A percentile compares a stretch with the other conserved stretches of the same genome.
These are phyloP conservation scores for Sinocyclocheilus rhinocerous DNA, from an alignment of 2,113 vertebrate genomes.

Conservation along the genomic window DNA sequence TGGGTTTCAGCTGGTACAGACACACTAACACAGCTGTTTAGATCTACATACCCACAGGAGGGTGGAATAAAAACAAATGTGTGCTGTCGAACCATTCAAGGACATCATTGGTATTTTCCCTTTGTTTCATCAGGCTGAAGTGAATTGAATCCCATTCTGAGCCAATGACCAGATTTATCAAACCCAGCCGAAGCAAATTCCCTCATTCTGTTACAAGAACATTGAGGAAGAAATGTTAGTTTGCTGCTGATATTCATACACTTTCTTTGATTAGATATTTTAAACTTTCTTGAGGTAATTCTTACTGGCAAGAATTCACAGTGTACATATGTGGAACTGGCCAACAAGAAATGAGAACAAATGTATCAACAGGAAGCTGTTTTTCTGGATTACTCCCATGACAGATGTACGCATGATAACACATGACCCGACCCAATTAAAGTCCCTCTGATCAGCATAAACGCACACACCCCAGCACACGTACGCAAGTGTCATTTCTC, in stretches of 20 bases:
- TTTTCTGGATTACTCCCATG: background rate
- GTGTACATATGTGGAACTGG: background rate
- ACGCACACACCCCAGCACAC: background rate
- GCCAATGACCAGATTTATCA: slow-evolving; percentile 62
- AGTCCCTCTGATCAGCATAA: slow-evolving; percentile 30
- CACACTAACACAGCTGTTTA: background rate
- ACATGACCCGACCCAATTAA: slow-evolving; percentile 46
- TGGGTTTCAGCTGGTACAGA: slow-evolving; percentile 9
- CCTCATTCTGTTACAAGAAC: background rate
- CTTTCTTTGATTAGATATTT: background rate
- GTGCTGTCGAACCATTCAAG: background rate
- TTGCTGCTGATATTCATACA: background rate
- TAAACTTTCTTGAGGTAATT: background rate
- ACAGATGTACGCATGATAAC: slow-evolving; percentile 21
- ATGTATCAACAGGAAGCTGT: background rate
- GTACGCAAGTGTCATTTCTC: slow-evolving; percentile 47
- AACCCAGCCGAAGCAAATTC: background rate
- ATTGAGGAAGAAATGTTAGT: background rate
- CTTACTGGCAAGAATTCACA: background rate
- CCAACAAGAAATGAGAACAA: background rate
- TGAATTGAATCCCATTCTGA: slow-evolving; percentile 55
- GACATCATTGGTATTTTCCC: slow-evolving; percentile 15
- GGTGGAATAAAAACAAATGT: background rate
- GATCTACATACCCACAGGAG: background rate
- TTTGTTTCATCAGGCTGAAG: slow-evolving; percentile 64